Conservation (phyloP, 2,113 vertebrate species). For the Zosterops pallidus region DNA sequence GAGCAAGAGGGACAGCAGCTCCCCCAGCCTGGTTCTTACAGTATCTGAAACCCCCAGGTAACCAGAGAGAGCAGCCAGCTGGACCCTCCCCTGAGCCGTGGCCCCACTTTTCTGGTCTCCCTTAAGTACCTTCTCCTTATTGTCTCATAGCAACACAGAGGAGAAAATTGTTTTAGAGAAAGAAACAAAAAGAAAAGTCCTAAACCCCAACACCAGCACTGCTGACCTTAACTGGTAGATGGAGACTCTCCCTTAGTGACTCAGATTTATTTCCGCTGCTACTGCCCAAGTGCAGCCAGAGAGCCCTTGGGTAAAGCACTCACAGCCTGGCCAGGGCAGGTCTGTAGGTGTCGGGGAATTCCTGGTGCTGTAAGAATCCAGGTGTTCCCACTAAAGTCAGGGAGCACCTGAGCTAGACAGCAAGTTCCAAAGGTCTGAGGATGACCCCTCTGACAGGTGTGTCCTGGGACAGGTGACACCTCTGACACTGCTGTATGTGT, state of each 20-base stretch:
- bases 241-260: not conserved
- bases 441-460: not conserved
- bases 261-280: not conserved
- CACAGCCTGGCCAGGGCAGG: rapidly evolving
- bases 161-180: not conserved
- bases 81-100: not conserved
- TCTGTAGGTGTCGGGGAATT: not conserved
- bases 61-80: not conserved
- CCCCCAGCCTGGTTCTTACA: rapidly evolving
- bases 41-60: not conserved
- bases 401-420: rapidly evolving
- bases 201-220: not conserved
- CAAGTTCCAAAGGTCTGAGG: not conserved
- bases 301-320: not conserved
- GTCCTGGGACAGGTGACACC: no score
- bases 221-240: not conserved
- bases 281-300: rapidly evolving
- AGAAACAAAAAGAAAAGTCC: not conserved
- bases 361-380: rapidly evolving
- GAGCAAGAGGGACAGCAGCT: not conserved
- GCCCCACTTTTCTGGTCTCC: not conserved
- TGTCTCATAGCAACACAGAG: not conserved
- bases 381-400: not conserved
- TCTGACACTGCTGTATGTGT: not conserved
- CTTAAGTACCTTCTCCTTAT: not conserved